Base-by-base conservation (phyloP, 2,797 vertebrate species). In the Cuniculus paca region DNA sequence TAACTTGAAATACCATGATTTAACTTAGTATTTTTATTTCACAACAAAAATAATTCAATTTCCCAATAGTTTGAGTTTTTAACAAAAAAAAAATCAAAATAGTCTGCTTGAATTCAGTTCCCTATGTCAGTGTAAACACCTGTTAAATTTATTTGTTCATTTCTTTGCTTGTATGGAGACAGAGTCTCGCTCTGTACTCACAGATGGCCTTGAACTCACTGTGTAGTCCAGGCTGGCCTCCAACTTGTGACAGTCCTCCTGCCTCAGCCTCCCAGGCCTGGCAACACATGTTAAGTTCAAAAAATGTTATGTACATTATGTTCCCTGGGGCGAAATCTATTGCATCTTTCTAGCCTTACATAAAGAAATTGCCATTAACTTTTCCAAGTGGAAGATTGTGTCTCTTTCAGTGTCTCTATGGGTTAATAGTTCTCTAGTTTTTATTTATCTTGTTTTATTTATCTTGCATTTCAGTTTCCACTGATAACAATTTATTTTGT, bases 391-490 rank as follows among this genome's bases (percentile, higher is more conserved):
- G 34, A 61, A 56, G 42, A 80, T 79, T 54, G 19, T 42, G 3
- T 88, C 68, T 92, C 94, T 39, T 60, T 92, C 65, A 77, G 74
- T 81, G 24, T 72, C 58, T 81, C 0, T 78, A 12, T 74, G 39
- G 14, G 8, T 77, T 78, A 36, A 58, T 31, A 48, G 54, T 80
- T 24, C 1, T 19, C n/a, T 95, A 36, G 19, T 79, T 94, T 90
- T 90, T 39, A 52, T 56, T 80, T 28, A 1, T 19, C 28, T 96
- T 28, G 6, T 81, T 94, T 95, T 90, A 63, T 90, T 90, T 91
- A 65, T 81, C 87, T 95, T 78, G 4, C 12, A 48, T 78, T 91
- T 86, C 56, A 28, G 4, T 61, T 93, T 94, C 68, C 45, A 82
- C 45, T 83, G 50, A 65, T 22, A 88, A 65, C 17, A 45, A 83